Evolutionary conservation across 2,797 vertebrate genomes (phyloP).

Genomic region (Mallotus villosus): DNA sequence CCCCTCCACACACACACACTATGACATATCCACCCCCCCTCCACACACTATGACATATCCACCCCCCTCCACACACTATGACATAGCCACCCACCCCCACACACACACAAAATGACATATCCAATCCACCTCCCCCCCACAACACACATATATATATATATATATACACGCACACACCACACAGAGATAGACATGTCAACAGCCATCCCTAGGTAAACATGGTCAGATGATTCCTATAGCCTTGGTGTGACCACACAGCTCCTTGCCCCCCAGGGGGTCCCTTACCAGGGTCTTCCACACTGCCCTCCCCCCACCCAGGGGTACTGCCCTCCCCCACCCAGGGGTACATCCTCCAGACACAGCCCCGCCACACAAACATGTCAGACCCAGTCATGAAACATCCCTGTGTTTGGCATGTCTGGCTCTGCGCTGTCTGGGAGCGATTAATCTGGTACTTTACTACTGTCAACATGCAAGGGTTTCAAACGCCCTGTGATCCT

Average conservation of each 20-base stretch:
- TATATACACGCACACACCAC: neutral
- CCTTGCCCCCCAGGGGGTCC: too few relatives aligned
- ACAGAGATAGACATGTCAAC: constrained; percentile 20
- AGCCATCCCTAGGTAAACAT: neutral
- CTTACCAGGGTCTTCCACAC: too few relatives aligned
- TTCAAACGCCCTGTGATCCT: neutral
- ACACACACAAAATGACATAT: neutral
- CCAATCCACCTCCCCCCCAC: too few relatives aligned
- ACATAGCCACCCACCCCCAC: too few relatives aligned
- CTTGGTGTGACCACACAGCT: too few relatives aligned
- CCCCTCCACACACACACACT: neutral
- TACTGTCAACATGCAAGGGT: neutral
- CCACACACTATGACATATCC: neutral
- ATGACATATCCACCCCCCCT: neutral
- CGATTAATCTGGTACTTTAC: neutral
- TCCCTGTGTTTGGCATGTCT: neutral
- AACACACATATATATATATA: neutral
- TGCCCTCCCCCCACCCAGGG: neutral
- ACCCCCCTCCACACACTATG: neutral
- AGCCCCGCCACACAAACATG: constrained; percentile 20
- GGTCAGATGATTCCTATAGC: too few relatives aligned
- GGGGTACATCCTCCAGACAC: neutral
- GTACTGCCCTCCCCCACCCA: neutral
- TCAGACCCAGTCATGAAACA: constrained; percentile 5
- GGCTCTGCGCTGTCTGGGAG: neutral